Evolutionary conservation across 2,888 invertebrate genomes (phyloP).

Genomic region (Drosophila flavopinicola): DNA sequence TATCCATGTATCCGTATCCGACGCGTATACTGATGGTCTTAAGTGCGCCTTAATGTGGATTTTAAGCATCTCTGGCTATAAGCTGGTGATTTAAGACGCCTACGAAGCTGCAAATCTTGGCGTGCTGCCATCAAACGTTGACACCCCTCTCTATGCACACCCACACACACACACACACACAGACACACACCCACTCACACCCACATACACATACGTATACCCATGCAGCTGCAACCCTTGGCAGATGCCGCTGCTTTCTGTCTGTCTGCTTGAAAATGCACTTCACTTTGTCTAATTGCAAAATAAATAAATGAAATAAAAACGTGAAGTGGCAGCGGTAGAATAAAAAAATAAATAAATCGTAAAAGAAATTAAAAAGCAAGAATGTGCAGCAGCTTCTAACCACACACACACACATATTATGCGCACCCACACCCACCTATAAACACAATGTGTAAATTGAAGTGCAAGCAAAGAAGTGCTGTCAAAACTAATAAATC

Average conservation of each 20-base stretch:
- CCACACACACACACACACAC: background rate
- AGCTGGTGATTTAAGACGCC: conserved; percentile 61
- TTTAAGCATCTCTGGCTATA: conserved; percentile 61
- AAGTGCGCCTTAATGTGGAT: conserved; percentile 64
- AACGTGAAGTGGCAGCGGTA: conserved; percentile 49
- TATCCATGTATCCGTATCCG: background rate
- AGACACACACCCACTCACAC: conserved; percentile 7
- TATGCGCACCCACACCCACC: conserved; percentile 4
- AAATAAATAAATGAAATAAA: conserved; percentile 76
- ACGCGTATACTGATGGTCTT: conserved; percentile 27
- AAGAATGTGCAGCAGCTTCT: conserved; percentile 45
- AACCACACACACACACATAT: conserved; percentile 49
- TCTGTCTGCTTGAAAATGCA: conserved; percentile 37
- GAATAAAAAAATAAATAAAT: conserved; percentile 9
- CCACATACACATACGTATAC: background rate
- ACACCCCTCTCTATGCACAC: conserved; percentile 21
- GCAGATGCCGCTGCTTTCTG: conserved; percentile 24
- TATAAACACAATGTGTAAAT: conserved; percentile 12
- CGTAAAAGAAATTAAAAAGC: conserved; percentile 61
- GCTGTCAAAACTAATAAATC: conserved; percentile 73
- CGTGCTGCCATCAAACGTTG: conserved; percentile 42
- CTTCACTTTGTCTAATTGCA: conserved; percentile 77
- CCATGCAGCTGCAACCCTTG: conserved; percentile 25
- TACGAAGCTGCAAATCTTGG: conserved; percentile 30
- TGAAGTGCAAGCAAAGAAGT: conserved; percentile 27